Evolutionary conservation across 1,140 invertebrate species (phyloP), one percentile per base, ranked within the genome.

Genomic region (Aethina tumida): DNA sequence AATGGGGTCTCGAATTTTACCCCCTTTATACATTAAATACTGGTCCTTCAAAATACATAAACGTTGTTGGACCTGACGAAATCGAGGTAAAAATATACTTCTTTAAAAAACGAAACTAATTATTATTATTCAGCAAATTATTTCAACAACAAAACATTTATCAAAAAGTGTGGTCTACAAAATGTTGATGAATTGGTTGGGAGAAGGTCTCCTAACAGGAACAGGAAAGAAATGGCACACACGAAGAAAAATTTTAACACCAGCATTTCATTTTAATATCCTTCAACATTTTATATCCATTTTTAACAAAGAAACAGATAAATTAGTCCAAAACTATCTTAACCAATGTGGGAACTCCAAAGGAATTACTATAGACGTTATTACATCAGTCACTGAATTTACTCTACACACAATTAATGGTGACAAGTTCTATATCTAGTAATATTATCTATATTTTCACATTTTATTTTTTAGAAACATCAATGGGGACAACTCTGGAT

Each of bases 181-280:
- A 8, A 8, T 24, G 7, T 24, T 24, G 22, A 12, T 8, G 7
- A 24, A 24, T 8, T 73, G 69, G 68, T 59, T 73, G 16, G 65
- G 65, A 16, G 54, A 60, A 26, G 69, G 69, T 32, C 47, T 72
- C 4, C n/a, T n/a, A n/a, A n/a, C n/a, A n/a, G n/a, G n/a, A n/a
- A n/a, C 19, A 76, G 84, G 81, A 27, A 54, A 60, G 8, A 84
- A 86, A 62, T 94, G 90, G 89, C 73, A 75, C 24, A 49, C 53
- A 0, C 62, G 84, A 6, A 66, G 90, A 34, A 89, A 85, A 64
- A 67, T 94, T 22, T 58, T 95, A 1, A 92, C 90, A 0, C 86
- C 88, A 1, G 77, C 85, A 1, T 95, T 95, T 62, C 89, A 95
- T 60, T 93, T 92, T 56, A 81, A 82, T 49, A 86, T 94, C 36